phyloP scores from a whole-genome alignment of 2,113 vertebrate species.

The Scomber japonicus region DNA sequence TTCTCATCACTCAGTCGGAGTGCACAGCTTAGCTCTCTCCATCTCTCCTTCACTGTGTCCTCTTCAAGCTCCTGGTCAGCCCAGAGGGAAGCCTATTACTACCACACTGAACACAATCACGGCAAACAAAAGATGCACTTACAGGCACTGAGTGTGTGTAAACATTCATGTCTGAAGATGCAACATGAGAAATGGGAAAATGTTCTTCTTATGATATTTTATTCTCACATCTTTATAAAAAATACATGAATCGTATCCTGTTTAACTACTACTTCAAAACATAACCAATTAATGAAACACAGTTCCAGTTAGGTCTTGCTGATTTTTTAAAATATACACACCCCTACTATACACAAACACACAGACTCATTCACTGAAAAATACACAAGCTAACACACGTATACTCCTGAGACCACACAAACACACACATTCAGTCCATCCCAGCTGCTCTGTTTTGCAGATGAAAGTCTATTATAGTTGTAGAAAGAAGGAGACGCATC shows the following conservation, averaged over 20 bases:
- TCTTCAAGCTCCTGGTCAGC: conserved; percentile 40
- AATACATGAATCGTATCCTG: not conserved
- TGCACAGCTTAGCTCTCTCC: conserved; percentile 41
- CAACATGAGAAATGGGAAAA: not conserved
- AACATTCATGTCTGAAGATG: conserved; percentile 1
- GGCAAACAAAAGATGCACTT: conserved; percentile 27
- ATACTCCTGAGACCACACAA: conserved; percentile 45
- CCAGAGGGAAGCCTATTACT: conserved; percentile 40
- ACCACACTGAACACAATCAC: conserved; percentile 21
- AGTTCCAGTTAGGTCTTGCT: conserved; percentile 11
- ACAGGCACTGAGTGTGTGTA: not conserved
- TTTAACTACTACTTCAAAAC: conserved; percentile 20
- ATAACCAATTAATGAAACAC: conserved; percentile 1
- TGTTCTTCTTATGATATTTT: not conserved
- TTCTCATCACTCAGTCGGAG: conserved; percentile 64
- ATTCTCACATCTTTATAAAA: conserved; percentile 6
- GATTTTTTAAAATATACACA: conserved; percentile 22
- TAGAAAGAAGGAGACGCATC: conserved; percentile 57
- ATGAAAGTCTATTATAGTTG: conserved; percentile 59
- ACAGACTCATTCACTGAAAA: conserved; percentile 23
- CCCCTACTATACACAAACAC: conserved; percentile 20
- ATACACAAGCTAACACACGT: conserved; percentile 51
- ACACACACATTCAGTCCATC: conserved; percentile 29
- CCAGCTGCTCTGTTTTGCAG: conserved; percentile 67
- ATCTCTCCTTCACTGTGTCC: conserved; percentile 45